Evolutionary conservation across 2,888 invertebrate genomes (phyloP).

Genomic region (Gortyna flavago): DNA sequence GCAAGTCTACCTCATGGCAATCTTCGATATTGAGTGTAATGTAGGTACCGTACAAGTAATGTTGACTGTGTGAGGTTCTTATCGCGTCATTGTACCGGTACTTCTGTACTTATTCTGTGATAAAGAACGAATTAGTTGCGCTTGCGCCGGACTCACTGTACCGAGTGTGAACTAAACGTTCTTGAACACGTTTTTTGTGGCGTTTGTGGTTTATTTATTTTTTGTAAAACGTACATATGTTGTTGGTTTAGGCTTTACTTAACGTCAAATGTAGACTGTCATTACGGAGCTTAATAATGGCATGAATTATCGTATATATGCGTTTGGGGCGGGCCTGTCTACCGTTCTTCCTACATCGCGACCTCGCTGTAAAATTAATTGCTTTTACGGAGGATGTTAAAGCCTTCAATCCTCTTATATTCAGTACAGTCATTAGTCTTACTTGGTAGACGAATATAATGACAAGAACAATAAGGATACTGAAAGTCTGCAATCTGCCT

Average conservation of each 20-base stretch:
- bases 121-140: slow-evolving; percentile 26
- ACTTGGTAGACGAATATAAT: neutral
- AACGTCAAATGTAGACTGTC: neutral
- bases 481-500: neutral
- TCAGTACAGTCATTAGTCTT: neutral
- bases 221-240: neutral
- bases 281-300: neutral
- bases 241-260: neutral
- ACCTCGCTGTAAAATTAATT: neutral
- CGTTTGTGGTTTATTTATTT: neutral
- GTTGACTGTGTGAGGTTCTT: slow-evolving; percentile 8
- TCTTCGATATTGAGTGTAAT: slow-evolving; percentile 14
- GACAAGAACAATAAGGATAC: neutral
- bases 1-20: neutral
- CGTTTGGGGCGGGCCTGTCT: neutral
- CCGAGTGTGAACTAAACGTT: slow-evolving; percentile 20
- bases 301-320: slow-evolving; percentile 15
- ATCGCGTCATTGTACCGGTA: slow-evolving; percentile 26
- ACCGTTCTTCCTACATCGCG: neutral
- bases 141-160: slow-evolving; percentile 5
- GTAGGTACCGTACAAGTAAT: slow-evolving; percentile 10
- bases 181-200: slow-evolving; percentile 6
- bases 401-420: neutral
- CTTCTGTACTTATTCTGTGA: slow-evolving; percentile 39
- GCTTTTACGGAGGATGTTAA: neutral